A percentile compares a stretch with the other conserved stretches of the same genome.
Conservation (phyloP, 2,888 invertebrate genomes). For the Ophraella communa region DNA sequence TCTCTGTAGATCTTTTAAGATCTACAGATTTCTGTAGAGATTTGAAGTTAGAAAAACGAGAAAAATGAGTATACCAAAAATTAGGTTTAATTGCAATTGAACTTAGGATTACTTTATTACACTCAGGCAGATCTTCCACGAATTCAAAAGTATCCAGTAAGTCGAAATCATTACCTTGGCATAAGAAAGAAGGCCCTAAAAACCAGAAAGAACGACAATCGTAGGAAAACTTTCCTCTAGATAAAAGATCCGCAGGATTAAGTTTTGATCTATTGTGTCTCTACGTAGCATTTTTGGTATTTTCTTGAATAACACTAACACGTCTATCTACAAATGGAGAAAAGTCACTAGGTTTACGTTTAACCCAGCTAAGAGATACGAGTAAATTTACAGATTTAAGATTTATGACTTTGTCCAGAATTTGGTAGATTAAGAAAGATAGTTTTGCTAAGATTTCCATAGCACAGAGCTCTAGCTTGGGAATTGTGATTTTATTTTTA, state of each 20-base stretch:
- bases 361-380: neutral
- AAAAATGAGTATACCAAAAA: no score
- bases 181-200: no score
- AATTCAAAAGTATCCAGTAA: no score
- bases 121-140: no score
- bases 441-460: neutral
- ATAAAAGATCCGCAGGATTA: neutral
- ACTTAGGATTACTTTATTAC: no score
- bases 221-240: no score
- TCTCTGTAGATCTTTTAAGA: no score
- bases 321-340: constrained; percentile 1
- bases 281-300: neutral
- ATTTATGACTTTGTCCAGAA: constrained; percentile 1
- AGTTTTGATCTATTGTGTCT: neutral
- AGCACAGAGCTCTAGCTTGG: neutral
- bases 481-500: neutral
- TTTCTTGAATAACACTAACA: constrained; percentile 6
- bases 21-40: no score
- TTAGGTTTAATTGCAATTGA: no score
- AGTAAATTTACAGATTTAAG: constrained; percentile 3
- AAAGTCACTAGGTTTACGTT: neutral
- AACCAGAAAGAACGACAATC: no score
- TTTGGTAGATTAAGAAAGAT: constrained; percentile 27
- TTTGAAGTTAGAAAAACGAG: no score
- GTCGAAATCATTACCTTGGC: no score